These are phyloP conservation scores for Zaprionus taronus DNA, from an alignment of 1,140 invertebrate species.

Conservation along the genomic window DNA sequence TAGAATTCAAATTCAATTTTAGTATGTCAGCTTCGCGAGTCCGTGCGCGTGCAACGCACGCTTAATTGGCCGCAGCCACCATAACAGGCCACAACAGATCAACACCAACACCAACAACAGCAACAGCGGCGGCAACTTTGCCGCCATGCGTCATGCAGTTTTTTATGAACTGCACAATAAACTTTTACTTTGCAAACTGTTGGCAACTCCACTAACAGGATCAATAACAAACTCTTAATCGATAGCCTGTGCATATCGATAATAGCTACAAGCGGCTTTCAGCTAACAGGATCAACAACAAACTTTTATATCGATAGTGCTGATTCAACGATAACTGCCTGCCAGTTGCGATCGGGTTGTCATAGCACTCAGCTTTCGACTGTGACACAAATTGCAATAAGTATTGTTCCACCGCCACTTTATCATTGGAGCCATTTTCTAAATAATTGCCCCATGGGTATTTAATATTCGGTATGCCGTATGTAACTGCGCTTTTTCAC, in stretches of 20 bases:
- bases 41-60: constrained; percentile 42
- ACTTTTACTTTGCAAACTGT: too few species aligned
- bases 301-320: not conserved
- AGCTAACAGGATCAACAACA: not conserved
- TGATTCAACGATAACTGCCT: not conserved
- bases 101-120: constrained; percentile 17
- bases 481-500: constrained; percentile 18
- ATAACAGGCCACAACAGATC: constrained; percentile 39
- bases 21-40: constrained; percentile 21
- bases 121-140: not conserved
- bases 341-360: not conserved
- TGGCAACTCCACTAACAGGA: not conserved
- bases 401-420: not conserved
- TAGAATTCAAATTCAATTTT: constrained; percentile 76
- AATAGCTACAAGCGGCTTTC: not conserved
- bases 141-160: too few species aligned
- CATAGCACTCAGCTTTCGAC: constrained; percentile 16
- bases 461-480: constrained; percentile 31
- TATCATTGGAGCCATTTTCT: not conserved
- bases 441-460: constrained; percentile 5
- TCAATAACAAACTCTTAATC: not conserved
- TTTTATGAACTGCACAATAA: too few species aligned
- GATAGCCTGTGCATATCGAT: not conserved
- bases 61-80: constrained; percentile 61
- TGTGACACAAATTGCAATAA: constrained; percentile 13